Evolutionary conservation across 2,888 invertebrate genomes (phyloP).

Genomic region (Adelognathus sp.): DNA sequence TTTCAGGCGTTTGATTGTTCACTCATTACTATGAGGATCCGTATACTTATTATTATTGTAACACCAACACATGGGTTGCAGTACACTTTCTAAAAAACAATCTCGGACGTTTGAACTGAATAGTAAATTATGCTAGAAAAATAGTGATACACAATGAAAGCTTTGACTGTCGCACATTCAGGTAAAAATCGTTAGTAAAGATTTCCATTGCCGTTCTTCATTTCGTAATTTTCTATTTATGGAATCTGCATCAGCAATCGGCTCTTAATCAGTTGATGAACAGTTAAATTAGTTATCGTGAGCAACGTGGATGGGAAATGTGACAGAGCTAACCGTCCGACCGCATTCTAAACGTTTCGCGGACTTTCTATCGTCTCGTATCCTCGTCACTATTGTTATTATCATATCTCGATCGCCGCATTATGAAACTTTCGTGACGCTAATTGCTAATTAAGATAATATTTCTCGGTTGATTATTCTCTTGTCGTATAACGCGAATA

Average conservation of each 20-base stretch:
- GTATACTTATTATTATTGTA: too few species aligned
- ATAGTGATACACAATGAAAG: neutral
- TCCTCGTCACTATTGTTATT: neutral
- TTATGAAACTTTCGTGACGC: neutral
- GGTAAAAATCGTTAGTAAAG: too few species aligned
- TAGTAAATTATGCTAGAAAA: too few species aligned
- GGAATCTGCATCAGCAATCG: neutral
- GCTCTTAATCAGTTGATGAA: neutral
- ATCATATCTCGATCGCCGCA: neutral
- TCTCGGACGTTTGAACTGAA: too few species aligned
- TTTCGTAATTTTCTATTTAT: neutral
- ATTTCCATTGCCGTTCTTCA: neutral
- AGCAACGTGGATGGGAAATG: neutral
- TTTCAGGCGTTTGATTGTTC: too few species aligned
- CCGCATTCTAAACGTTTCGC: neutral
- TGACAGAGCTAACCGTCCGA: neutral
- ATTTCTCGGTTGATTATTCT: neutral
- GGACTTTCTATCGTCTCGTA: neutral
- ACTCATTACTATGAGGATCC: too few species aligned
- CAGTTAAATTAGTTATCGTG: neutral
- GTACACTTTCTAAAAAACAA: too few species aligned
- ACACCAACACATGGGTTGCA: too few species aligned
- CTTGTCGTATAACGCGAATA: neutral
- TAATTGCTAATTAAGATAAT: constrained; percentile 4
- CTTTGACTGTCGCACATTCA: too few species aligned